Conservation (phyloP, 1,140 invertebrate species). For the Oncopodura yosiiana region DNA sequence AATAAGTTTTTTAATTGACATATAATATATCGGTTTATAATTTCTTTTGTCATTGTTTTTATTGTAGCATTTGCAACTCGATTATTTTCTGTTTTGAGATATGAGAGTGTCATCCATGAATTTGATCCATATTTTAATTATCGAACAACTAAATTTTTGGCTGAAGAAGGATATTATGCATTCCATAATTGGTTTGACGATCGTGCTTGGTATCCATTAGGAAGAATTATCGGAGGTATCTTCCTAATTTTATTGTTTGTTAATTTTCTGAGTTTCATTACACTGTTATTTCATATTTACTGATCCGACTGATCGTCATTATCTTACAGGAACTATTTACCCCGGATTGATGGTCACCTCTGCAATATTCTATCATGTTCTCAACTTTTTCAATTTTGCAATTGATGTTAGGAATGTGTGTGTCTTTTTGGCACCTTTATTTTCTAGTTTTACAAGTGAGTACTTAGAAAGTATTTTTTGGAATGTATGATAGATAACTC, state of each 20-base stretch:
- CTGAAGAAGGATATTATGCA: conserved; percentile 93
- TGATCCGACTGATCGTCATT: background rate
- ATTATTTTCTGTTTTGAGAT: conserved; percentile 90
- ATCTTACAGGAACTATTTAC: conserved; percentile 76
- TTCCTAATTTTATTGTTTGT: background rate
- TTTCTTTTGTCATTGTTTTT: conserved; percentile 30
- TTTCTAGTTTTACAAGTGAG: conserved; percentile 93
- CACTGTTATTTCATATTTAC: background rate
- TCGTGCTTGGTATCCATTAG: conserved; percentile 93
- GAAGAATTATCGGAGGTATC: conserved; percentile 76
- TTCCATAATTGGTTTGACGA: conserved; percentile 99
- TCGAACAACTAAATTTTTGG: conserved; percentile 84
- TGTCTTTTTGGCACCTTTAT: conserved; percentile 93
- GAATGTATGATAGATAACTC: too few species aligned
- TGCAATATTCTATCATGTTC: conserved; percentile 75
- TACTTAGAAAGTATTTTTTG: too few species aligned
- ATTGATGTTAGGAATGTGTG: conserved; percentile 96
- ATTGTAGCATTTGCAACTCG: conserved; percentile 86
- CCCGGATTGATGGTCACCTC: conserved; percentile 96
- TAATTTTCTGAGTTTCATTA: background rate
- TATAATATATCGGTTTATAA: background rate
- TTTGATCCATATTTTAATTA: conserved; percentile 99
- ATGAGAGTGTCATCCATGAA: conserved; percentile 96
- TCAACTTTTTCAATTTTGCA: conserved; percentile 83
- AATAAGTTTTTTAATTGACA: conserved; percentile 42